These are phyloP conservation scores for Melanostigma gelatinosum DNA, from an alignment of 2,113 vertebrate species.

Conservation along the genomic window DNA sequence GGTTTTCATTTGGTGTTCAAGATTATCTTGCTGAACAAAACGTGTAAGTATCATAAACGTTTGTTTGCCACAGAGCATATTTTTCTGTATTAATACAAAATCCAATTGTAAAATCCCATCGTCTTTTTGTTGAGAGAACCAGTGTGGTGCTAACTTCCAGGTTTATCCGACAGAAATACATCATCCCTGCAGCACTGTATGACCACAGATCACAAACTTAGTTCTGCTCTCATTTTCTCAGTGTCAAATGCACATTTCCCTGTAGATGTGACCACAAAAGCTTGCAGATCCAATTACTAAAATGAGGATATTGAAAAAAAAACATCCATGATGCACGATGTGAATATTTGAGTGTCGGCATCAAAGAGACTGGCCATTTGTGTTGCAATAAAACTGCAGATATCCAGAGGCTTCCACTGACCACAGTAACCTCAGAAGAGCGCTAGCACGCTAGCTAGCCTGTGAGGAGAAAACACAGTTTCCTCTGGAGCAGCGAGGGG, in stretches of 20 bases:
- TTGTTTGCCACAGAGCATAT: too few species aligned
- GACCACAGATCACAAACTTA: not conserved
- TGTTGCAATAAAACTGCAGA: conserved; percentile 26
- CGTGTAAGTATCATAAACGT: not conserved
- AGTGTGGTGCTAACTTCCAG: not conserved
- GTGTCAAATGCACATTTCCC: not conserved
- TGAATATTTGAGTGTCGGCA: conserved; percentile 7
- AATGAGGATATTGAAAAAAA: conserved; percentile 15
- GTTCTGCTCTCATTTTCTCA: not conserved
- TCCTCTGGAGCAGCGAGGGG: conserved; percentile 48
- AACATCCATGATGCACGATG: conserved; percentile 24
- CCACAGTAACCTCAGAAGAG: conserved; percentile 31
- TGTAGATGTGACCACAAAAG: not conserved
- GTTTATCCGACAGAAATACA: not conserved
- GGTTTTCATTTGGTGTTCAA: too few species aligned
- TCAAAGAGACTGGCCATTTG: conserved; percentile 22
- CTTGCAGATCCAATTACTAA: not conserved
- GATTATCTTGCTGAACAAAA: too few species aligned
- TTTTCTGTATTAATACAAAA: not conserved
- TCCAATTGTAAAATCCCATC: not conserved
- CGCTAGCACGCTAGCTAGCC: conserved; percentile 24
- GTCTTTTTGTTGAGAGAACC: not conserved
- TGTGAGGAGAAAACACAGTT: conserved; percentile 36
- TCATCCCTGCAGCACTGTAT: not conserved
- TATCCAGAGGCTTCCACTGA: conserved; percentile 15